These are phyloP conservation scores for Eremophila alpestris DNA, from an alignment of 2,797 vertebrate species.

Conservation along the genomic window DNA sequence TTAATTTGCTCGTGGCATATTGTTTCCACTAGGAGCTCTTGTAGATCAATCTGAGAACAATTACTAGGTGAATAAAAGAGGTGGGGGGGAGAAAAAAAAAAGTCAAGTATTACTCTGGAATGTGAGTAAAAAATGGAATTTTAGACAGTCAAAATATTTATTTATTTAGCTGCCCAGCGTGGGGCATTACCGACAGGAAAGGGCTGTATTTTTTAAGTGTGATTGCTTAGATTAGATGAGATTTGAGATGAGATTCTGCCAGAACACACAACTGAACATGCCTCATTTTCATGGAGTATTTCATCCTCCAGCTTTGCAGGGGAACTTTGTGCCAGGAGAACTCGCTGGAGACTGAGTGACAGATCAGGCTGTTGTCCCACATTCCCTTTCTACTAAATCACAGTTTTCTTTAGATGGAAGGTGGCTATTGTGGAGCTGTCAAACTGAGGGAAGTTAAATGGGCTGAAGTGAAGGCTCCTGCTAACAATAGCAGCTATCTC, in stretches of 20 bases:
- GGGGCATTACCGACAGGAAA: not conserved
- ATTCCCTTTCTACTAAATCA: conserved; percentile 78
- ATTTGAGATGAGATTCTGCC: not conserved
- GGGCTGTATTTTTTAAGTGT: conserved; percentile 16
- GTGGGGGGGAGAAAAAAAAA: not conserved
- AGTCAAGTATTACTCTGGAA: not conserved
- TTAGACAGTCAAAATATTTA: conserved; percentile 41
- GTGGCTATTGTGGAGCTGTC: conserved; percentile 80
- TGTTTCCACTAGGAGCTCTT: conserved; percentile 37
- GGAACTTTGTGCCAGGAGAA: conserved; percentile 64
- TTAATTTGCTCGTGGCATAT: conserved; percentile 53
- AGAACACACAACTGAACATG: conserved; percentile 5
- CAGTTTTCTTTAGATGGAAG: conserved; percentile 75
- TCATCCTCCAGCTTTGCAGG: conserved; percentile 45
- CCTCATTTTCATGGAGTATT: conserved; percentile 51
- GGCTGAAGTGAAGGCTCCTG: conserved; percentile 71
- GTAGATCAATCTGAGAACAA: conserved; percentile 44
- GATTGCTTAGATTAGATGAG: not conserved
- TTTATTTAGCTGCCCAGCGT: not conserved
- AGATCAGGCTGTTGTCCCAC: conserved; percentile 70
- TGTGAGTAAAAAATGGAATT: conserved; percentile 21
- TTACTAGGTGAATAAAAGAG: conserved; percentile 36
- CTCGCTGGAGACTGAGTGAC: conserved; percentile 68
- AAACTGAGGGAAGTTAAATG: conserved; percentile 77
- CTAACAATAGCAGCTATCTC: conserved; percentile 78